These are phyloP conservation scores for Varecia variegata DNA, from an alignment of 2,797 vertebrate species.

Conservation along the genomic window DNA sequence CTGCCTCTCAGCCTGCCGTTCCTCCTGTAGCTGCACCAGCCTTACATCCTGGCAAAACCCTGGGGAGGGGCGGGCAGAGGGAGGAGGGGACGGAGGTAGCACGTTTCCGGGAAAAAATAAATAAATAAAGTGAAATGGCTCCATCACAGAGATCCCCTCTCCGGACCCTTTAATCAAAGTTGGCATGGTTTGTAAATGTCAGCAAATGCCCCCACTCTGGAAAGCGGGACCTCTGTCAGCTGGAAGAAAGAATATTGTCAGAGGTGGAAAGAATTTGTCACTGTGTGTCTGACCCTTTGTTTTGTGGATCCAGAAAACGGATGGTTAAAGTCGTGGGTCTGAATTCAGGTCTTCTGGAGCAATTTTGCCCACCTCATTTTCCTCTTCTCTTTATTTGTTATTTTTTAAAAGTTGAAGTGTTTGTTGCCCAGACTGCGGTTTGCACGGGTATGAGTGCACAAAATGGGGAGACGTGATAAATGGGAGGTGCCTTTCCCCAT, in stretches of 20 bases:
- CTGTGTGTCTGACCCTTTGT: neutral
- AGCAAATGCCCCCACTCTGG: neutral
- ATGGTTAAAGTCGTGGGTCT: neutral
- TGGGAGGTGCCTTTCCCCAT: neutral
- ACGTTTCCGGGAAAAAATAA: neutral
- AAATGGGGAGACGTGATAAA: neutral
- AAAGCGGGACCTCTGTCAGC: neutral
- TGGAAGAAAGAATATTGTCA: neutral
- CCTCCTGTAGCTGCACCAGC: conserved; percentile 38
- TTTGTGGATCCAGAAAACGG: neutral
- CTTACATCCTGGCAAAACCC: neutral
- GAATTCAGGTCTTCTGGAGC: neutral
- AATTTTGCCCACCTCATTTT: neutral
- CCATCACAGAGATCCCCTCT: neutral
- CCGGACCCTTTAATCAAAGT: neutral
- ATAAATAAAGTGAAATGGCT: neutral
- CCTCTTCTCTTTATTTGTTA: neutral
- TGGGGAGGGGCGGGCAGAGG: neutral
- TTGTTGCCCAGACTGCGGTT: neutral
- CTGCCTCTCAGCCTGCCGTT: conserved; percentile 55
- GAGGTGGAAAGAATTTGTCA: neutral
- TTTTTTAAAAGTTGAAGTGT: neutral
- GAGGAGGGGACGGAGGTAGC: neutral
- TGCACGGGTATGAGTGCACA: neutral
- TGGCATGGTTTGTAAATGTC: neutral